phyloP scores from a whole-genome alignment of 2,797 vertebrate species.

The Dipus sagitta region DNA sequence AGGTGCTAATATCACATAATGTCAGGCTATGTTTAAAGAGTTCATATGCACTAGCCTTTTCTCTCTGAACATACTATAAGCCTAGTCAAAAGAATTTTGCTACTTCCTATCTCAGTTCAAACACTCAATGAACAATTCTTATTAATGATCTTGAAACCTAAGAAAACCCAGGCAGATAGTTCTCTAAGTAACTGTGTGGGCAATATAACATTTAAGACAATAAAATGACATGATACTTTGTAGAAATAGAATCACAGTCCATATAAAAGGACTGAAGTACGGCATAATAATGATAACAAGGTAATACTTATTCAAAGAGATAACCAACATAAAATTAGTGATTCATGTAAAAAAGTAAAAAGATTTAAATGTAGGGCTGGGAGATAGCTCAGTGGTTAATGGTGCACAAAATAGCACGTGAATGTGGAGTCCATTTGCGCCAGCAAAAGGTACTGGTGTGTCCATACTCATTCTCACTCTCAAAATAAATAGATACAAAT shows the following conservation, averaged over 20 bases:
- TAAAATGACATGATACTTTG: not conserved
- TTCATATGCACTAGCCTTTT: not conserved
- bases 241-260: not conserved
- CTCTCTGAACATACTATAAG: not conserved
- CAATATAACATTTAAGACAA: not conserved
- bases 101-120: not conserved
- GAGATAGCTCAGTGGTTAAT: not conserved
- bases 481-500: too few species aligned
- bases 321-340: not conserved
- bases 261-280: not conserved
- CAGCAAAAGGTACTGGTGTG: too few species aligned
- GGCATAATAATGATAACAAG: not conserved
- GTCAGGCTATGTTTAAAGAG: not conserved
- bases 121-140: slow-evolving; percentile 26
- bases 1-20: not conserved
- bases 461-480: too few species aligned
- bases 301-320: not conserved
- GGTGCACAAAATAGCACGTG: too few species aligned
- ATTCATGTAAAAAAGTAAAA: not conserved
- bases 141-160: not conserved
- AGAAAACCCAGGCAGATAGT: not conserved
- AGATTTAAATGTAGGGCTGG: not conserved
- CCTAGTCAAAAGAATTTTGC: not conserved
- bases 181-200: not conserved
- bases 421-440: too few species aligned